These are phyloP conservation scores for Augiades crinisus DNA, from an alignment of 2,888 invertebrate genomes.

Conservation along the genomic window DNA sequence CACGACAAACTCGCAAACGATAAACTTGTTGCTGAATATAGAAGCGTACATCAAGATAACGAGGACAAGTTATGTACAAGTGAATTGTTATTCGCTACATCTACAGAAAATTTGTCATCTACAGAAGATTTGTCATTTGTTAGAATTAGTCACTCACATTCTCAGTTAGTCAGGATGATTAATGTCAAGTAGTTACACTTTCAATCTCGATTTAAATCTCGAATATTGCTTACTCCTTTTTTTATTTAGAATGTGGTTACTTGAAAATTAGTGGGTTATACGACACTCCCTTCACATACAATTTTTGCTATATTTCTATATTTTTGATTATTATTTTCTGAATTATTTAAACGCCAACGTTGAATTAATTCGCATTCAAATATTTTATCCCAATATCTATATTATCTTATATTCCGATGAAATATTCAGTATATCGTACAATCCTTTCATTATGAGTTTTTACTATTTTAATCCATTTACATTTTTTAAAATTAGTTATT, in stretches of 20 bases:
- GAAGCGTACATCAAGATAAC: conserved; percentile 14
- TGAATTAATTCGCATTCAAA: conserved; percentile 8
- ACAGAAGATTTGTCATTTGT: conserved; percentile 23
- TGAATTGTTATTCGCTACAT: conserved; percentile 16
- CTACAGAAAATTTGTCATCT: no score
- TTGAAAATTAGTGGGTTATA: conserved; percentile 47
- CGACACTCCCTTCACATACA: conserved; percentile 29
- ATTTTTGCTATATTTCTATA: conserved; percentile 11
- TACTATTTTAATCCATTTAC: no score
- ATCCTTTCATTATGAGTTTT: no score
- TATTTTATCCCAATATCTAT: no score
- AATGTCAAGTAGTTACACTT: conserved; percentile 24
- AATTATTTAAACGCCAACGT: background rate
- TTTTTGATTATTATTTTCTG: background rate
- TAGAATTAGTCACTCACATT: conserved; percentile 33
- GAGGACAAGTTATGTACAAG: conserved; percentile 16
- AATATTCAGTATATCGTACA: no score
- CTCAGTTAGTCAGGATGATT: conserved; percentile 33
- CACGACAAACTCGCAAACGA: background rate
- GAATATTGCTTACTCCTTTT: background rate
- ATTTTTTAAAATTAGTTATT: no score
- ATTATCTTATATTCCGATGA: no score
- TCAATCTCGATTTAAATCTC: no score
- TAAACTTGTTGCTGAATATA: background rate
- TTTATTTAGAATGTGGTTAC: conserved; percentile 29